phyloP scores from a whole-genome alignment of 1,140 invertebrate species.

The Aphaenogaster rudis region DNA sequence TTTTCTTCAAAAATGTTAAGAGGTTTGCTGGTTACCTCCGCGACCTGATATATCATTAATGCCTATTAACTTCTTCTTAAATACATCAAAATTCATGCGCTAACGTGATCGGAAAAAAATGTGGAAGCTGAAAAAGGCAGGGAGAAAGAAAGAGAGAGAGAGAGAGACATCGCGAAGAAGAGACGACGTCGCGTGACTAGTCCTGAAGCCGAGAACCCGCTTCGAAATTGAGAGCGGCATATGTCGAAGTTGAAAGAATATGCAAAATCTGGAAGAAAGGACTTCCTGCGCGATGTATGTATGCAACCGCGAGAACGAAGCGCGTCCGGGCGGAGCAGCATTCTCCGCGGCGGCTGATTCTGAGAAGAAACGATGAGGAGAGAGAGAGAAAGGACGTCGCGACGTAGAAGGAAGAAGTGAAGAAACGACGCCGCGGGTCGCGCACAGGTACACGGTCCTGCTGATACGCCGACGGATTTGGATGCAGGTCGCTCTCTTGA shows the following conservation, averaged over 20 bases:
- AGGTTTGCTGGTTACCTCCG: too few species aligned
- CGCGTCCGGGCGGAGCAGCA: neutral
- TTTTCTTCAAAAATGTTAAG: too few species aligned
- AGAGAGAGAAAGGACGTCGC: neutral
- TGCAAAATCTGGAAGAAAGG: conserved; percentile 62
- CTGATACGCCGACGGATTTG: conserved; percentile 54
- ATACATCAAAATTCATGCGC: neutral
- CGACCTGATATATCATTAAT: too few species aligned
- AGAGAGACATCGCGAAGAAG: neutral
- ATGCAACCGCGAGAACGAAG: conserved; percentile 32
- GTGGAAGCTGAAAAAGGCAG: neutral
- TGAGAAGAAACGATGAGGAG: neutral
- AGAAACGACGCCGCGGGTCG: conserved; percentile 5
- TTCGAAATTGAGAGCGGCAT: conserved; percentile 56
- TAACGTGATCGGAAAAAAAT: conserved; percentile 7
- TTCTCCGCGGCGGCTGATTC: conserved; percentile 20
- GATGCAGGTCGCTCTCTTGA: conserved; percentile 67
- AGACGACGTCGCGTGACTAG: conserved; percentile 44
- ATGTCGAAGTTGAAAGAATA: conserved; percentile 56
- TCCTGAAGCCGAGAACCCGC: neutral
- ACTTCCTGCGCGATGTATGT: conserved; percentile 42
- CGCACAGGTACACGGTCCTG: conserved; percentile 27
- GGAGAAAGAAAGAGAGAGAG: neutral
- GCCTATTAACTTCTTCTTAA: neutral
- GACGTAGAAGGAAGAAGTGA: neutral